These are phyloP conservation scores for Pseudanteris insignis DNA, from an alignment of 2,888 invertebrate species.

Conservation along the genomic window DNA sequence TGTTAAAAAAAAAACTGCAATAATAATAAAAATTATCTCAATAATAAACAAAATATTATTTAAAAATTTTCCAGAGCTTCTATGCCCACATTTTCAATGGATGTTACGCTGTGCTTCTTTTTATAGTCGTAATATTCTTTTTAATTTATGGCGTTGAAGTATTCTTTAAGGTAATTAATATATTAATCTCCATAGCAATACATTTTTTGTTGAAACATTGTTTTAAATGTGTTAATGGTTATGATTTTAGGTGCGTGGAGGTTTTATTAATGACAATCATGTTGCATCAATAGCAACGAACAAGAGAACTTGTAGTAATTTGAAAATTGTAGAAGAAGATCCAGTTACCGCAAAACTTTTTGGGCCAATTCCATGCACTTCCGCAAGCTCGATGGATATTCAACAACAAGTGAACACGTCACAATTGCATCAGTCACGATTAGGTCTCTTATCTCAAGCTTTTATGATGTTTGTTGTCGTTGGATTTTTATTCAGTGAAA, in stretches of 20 bases:
- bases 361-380: constrained; percentile 57
- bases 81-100: constrained; percentile 91
- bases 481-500: constrained; percentile 89
- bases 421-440: constrained; percentile 88
- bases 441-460: constrained; percentile 89
- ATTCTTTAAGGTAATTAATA: constrained; percentile 80
- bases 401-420: constrained; percentile 77
- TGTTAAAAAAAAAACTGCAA: too few relatives aligned
- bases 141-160: constrained; percentile 94
- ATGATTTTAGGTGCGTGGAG: constrained; percentile 83
- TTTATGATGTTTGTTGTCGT: constrained; percentile 89
- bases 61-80: constrained; percentile 72
- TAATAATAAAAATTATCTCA: constrained; percentile 51
- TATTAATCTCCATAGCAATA: background rate
- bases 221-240: too few relatives aligned
- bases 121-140: constrained; percentile 91
- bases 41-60: too few relatives aligned
- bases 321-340: constrained; percentile 66
- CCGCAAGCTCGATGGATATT: constrained; percentile 60
- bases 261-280: constrained; percentile 80
- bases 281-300: constrained; percentile 70
- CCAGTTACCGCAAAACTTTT: constrained; percentile 65
- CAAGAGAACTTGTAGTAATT: constrained; percentile 59
- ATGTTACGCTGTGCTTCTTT: constrained; percentile 88
- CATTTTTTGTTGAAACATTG: too few relatives aligned